Evolutionary conservation across 1,140 invertebrate genomes (phyloP).

Genomic region (Vollenhovia emeryi): DNA sequence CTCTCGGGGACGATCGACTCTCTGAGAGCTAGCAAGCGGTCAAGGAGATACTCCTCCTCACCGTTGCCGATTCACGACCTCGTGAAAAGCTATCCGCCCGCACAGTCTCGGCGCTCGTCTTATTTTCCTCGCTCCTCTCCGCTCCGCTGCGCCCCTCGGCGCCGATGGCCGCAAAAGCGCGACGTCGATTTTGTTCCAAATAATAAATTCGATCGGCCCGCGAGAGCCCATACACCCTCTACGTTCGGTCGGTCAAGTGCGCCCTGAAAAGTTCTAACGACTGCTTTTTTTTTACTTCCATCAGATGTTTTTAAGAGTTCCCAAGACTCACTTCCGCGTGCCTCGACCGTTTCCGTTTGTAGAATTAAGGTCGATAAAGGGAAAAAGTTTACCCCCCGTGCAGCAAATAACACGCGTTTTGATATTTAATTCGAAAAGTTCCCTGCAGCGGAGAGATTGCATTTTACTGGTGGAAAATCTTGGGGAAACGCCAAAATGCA

Average conservation of each 20-base stretch:
- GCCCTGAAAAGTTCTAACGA: conserved; percentile 36
- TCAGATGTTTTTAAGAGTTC: conserved; percentile 65
- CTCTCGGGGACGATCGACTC: conserved; percentile 72
- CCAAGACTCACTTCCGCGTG: conserved; percentile 33
- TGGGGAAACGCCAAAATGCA: conserved; percentile 1
- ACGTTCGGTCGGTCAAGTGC: conserved; percentile 19
- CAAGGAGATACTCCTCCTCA: conserved; percentile 76
- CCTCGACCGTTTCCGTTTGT: conserved; percentile 8
- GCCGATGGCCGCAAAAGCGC: conserved; percentile 11
- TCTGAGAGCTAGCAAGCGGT: conserved; percentile 72
- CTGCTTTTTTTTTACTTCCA: conserved; percentile 41
- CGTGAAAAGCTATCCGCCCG: conserved; percentile 71
- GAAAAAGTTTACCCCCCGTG: not conserved
- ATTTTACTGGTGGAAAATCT: not conserved
- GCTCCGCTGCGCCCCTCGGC: not conserved
- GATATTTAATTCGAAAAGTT: conserved; percentile 29
- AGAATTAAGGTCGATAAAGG: not conserved
- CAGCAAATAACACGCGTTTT: conserved; percentile 14
- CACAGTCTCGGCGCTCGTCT: conserved; percentile 54
- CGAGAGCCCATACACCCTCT: not conserved
- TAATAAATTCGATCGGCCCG: conserved; percentile 58
- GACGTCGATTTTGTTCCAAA: conserved; percentile 55
- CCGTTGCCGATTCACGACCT: conserved; percentile 74
- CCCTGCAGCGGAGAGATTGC: not conserved
- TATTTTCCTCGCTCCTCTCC: conserved; percentile 32